Percentiles rank a stretch among this genome's conserved stretches.
Evolutionary conservation across 2,888 invertebrate species (phyloP).

Genomic region (Schizotus pectinicornis): DNA sequence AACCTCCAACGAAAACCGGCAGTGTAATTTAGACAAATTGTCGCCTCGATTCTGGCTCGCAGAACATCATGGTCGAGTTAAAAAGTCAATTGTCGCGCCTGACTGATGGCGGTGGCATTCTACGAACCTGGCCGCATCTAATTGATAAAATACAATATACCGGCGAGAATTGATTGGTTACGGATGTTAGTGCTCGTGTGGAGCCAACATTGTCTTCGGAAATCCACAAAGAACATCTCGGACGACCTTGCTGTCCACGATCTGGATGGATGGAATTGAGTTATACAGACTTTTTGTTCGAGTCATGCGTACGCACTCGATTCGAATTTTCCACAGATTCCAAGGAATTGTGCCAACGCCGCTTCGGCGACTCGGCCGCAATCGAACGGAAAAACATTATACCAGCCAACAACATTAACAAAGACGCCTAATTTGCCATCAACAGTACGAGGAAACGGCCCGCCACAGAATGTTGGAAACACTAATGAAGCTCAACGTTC

Average conservation of each 20-base stretch:
- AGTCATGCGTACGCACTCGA: neutral
- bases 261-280: slow-evolving; percentile 32
- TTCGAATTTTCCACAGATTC: too few species aligned
- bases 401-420: too few species aligned
- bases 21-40: slow-evolving; percentile 4
- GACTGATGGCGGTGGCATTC: slow-evolving; percentile 42
- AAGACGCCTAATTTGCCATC: too few species aligned
- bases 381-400: too few species aligned
- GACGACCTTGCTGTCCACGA: slow-evolving; percentile 32
- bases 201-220: slow-evolving; percentile 42
- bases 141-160: slow-evolving; percentile 38
- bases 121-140: slow-evolving; percentile 37
- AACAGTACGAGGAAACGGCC: too few species aligned
- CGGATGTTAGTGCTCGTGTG: slow-evolving; percentile 45
- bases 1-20: neutral
- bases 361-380: too few species aligned
- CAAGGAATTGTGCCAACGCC: too few species aligned
- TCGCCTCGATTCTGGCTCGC: neutral
- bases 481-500: too few species aligned
- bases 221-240: slow-evolving; percentile 33
- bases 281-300: slow-evolving; percentile 30
- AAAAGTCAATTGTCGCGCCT: slow-evolving; percentile 39
- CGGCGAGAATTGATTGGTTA: slow-evolving; percentile 40
- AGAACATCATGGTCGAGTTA: slow-evolving; percentile 16
- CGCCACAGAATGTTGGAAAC: too few species aligned